These are phyloP conservation scores for Typhlomys cinereus DNA, from an alignment of 2,113 vertebrate species.

Conservation along the genomic window DNA sequence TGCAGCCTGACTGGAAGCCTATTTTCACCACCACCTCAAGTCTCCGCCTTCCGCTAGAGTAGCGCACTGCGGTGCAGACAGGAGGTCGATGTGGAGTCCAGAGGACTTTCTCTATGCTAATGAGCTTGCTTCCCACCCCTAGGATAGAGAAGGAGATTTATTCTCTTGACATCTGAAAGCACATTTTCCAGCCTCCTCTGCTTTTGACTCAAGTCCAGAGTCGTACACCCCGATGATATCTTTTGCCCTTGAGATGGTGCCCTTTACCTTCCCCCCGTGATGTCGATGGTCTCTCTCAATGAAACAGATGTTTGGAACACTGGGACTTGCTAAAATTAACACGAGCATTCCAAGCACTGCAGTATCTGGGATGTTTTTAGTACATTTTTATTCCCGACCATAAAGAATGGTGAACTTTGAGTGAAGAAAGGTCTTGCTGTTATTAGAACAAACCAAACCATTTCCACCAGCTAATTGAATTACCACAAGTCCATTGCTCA, in stretches of 20 bases:
- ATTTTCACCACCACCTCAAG: neutral
- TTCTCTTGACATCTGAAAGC: slow-evolving; percentile 32
- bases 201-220: slow-evolving; percentile 47
- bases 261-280: neutral
- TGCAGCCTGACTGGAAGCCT: neutral
- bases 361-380: slow-evolving; percentile 58
- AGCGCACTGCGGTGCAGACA: neutral
- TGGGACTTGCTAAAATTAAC: slow-evolving; percentile 57
- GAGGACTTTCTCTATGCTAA: slow-evolving; percentile 13
- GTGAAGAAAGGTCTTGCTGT: slow-evolving; percentile 35
- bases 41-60: neutral
- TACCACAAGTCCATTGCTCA: neutral
- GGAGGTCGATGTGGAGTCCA: neutral
- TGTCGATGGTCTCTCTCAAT: slow-evolving; percentile 9
- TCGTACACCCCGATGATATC: neutral
- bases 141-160: slow-evolving; percentile 30
- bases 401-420: slow-evolving; percentile 56
- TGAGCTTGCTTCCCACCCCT: neutral
- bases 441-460: slow-evolving; percentile 44
- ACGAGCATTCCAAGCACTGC: slow-evolving; percentile 29
- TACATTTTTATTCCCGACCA: slow-evolving; percentile 43
- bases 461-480: slow-evolving; percentile 49
- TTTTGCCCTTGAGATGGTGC: slow-evolving; percentile 46
- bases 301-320: slow-evolving; percentile 33
- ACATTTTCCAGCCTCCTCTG: slow-evolving; percentile 22